These are phyloP conservation scores for Nephrotoma flavescens DNA, from an alignment of 2,888 invertebrate genomes.

Conservation along the genomic window DNA sequence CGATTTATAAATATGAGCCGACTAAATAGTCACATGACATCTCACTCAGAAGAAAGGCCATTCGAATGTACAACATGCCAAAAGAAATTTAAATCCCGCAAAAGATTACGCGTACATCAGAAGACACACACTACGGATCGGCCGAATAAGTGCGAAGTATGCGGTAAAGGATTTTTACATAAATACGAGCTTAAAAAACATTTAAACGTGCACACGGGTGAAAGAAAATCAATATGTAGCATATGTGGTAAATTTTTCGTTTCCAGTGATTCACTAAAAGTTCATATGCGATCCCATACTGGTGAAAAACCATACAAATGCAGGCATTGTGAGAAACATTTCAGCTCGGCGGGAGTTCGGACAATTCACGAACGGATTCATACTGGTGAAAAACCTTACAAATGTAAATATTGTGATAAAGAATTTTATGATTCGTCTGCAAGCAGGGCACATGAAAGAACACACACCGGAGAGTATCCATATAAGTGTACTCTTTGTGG, in stretches of 20 bases:
- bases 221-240: neutral
- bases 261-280: neutral
- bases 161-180: neutral
- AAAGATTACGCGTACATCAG: neutral
- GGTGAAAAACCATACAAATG: neutral
- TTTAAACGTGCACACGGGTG: neutral
- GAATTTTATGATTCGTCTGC: neutral
- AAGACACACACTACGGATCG: neutral
- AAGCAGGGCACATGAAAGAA: neutral
- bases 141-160: neutral
- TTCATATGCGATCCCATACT: neutral
- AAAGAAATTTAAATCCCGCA: neutral
- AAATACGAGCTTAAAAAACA: neutral
- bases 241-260: neutral
- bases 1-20: neutral
- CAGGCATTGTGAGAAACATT: neutral
- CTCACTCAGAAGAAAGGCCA: neutral
- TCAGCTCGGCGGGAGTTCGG: neutral
- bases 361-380: neutral
- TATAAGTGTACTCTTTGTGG: conserved; percentile 1
- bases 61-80: neutral
- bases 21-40: neutral
- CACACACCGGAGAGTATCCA: neutral
- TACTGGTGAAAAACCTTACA: neutral
- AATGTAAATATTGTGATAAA: conserved; percentile 3